A percentile compares a stretch with the other conserved stretches of the same genome.
Evolutionary conservation across 2,888 invertebrate species (phyloP).

Genomic region (Trachelus troglodyta): DNA sequence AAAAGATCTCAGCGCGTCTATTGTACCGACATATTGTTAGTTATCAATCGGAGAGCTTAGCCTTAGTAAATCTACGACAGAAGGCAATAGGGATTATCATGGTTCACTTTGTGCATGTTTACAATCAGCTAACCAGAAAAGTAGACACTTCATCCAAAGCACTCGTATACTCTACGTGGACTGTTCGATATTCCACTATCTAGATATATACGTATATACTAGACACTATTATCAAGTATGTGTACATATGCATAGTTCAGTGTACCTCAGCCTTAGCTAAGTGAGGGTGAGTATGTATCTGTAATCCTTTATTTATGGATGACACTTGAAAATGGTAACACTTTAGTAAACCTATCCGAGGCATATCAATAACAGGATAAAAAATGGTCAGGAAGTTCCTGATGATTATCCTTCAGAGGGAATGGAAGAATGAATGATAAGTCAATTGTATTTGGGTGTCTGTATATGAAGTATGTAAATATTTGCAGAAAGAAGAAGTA

Average conservation of each 20-base stretch:
- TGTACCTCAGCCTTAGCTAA: background rate
- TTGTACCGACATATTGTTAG: background rate
- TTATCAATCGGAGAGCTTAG: background rate
- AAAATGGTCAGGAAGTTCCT: background rate
- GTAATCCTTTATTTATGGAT: constrained; percentile 36
- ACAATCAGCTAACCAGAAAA: constrained; percentile 13
- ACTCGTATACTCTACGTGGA: constrained; percentile 12
- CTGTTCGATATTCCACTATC: constrained; percentile 17
- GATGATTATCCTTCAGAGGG: background rate
- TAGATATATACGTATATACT: background rate
- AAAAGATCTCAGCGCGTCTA: background rate
- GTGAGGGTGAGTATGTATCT: background rate
- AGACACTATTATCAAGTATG: background rate
- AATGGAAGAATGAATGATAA: background rate
- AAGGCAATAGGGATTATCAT: background rate
- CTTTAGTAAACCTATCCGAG: constrained; percentile 24
- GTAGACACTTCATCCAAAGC: constrained; percentile 13
- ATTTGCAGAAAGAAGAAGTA: background rate
- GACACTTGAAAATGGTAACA: constrained; percentile 32
- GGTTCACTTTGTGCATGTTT: background rate
- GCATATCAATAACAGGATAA: constrained; percentile 12
- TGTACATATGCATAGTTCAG: background rate
- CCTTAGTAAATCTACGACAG: background rate
- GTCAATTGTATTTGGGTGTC: background rate
- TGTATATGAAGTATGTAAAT: background rate